Evolutionary conservation across 2,888 invertebrate genomes (phyloP).

Genomic region (Epiperipatus broadwayi): DNA sequence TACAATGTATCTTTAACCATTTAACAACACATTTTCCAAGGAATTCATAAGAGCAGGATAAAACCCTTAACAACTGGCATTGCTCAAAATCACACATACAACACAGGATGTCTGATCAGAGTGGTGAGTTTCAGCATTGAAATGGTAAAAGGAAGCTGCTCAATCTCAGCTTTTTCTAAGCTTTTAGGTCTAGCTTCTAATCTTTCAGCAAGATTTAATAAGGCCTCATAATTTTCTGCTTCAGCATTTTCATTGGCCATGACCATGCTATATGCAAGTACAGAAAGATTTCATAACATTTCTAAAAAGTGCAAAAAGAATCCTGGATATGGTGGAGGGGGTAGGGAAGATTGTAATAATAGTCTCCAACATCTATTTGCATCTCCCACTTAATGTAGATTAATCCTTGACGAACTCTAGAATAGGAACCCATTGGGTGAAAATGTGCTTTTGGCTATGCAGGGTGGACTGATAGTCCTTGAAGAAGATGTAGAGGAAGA

Average conservation of each 20-base stretch:
- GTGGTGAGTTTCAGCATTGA: constrained; percentile 33
- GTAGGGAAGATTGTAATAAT: no score
- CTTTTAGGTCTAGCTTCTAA: constrained; percentile 83
- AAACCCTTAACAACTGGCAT: constrained; percentile 64
- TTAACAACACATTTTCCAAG: constrained; percentile 93
- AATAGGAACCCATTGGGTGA: constrained; percentile 25
- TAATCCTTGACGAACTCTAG: constrained; percentile 20
- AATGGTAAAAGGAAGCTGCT: constrained; percentile 70
- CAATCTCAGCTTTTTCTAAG: constrained; percentile 64
- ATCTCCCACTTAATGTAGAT: constrained; percentile 18
- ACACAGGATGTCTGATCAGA: constrained; percentile 83
- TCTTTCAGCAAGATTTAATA: constrained; percentile 72
- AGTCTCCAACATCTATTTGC: constrained; percentile 22
- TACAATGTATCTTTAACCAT: constrained; percentile 88
- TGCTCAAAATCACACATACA: constrained; percentile 89
- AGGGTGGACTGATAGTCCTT: no score
- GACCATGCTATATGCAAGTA: constrained; percentile 62
- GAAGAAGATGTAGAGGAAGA: no score
- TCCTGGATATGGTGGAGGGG: constrained; percentile 40
- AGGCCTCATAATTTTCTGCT: constrained; percentile 72
- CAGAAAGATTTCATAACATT: constrained; percentile 63
- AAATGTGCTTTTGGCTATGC: no score
- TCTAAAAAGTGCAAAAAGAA: constrained; percentile 68
- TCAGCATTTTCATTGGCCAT: constrained; percentile 46
- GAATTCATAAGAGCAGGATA: constrained; percentile 89